Base-by-base conservation (phyloP, 1,140 invertebrate species). In the Mya arenaria region DNA sequence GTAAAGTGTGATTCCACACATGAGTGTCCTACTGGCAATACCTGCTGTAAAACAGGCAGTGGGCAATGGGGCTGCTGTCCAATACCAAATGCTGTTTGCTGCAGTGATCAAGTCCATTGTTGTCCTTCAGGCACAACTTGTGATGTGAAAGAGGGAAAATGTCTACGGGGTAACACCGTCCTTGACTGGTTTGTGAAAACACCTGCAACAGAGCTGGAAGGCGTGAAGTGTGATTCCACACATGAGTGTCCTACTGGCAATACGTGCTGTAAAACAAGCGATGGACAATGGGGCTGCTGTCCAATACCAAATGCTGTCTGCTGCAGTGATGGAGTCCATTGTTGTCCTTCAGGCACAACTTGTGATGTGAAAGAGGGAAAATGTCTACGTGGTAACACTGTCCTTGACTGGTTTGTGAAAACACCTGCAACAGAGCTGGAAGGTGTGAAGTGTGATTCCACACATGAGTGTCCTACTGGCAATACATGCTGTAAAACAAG, bases 241-340 rank as follows among this genome's bases (percentile, higher is more conserved):
- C 79, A 66, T 55, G 74, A 89, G 37, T 93, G 93, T 84, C 90
- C 88, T 13, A 78, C 86, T 83, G 87, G 85, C 15, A 84, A 86
- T 23, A 93, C 93, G 15, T 93, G 93, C 81, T 93, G 93, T 84
- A 83, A 88, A 62, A 32, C 91, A 32, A 30, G 36, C 37, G 39
- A 63, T 66, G 91, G 86, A 17, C 23, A 83, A 4, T 93, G 85
- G 65, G 92, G 92, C 39, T 93, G 93, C 44, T 89, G 88, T 77
- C 86, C 86, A 32, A 8, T 82, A 17, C 82, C 82, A 58, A 82
- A 85, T 1, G 87, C 85, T 44, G 79, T 84, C 0, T 87, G 84
- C 74, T 86, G 84, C 71, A 58, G 58, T 55, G 85, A 89, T 81
- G 44, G 82, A 28, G 63, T 78, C 0, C 85, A 89, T 66, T 89